Conservation (phyloP, 2,888 invertebrate genomes). For the Neoitamus cyanurus region DNA sequence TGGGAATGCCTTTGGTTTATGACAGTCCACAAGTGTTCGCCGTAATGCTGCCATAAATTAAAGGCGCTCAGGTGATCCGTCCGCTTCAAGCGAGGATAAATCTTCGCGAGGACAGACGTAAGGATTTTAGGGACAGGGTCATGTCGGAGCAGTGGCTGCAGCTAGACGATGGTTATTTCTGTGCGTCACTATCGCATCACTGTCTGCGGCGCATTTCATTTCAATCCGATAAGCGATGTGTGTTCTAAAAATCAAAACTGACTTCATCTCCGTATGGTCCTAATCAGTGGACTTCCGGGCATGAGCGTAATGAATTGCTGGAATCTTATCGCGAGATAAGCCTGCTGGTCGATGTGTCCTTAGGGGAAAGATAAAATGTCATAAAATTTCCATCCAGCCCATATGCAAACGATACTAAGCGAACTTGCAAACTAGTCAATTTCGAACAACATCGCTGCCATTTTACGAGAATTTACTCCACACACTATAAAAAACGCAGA, state of each 20-base stretch:
- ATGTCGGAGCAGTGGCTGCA: neutral
- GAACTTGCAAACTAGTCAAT: neutral
- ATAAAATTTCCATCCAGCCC: neutral
- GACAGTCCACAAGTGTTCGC: slow-evolving; percentile 8
- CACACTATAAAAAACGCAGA: too few species aligned
- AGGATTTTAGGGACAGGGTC: neutral
- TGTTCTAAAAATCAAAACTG: neutral
- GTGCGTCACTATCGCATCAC: neutral
- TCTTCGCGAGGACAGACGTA: neutral
- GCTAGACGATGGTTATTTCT: neutral
- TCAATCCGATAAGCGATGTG: slow-evolving; percentile 6
- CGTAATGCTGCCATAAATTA: slow-evolving; percentile 32
- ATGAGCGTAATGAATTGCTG: neutral
- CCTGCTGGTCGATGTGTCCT: neutral
- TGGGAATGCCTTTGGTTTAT: slow-evolving; percentile 6
- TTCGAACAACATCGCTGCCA: too few species aligned
- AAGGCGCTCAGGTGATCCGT: neutral
- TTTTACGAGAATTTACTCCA: too few species aligned
- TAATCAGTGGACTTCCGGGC: slow-evolving; percentile 27
- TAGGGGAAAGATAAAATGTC: neutral
- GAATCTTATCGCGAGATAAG: slow-evolving; percentile 31
- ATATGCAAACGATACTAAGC: neutral
- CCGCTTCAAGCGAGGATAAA: neutral
- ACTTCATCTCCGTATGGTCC: neutral
- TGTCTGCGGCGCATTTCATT: neutral